Conservation (phyloP, 2,888 invertebrate genomes). For the Drosophila mimica region DNA sequence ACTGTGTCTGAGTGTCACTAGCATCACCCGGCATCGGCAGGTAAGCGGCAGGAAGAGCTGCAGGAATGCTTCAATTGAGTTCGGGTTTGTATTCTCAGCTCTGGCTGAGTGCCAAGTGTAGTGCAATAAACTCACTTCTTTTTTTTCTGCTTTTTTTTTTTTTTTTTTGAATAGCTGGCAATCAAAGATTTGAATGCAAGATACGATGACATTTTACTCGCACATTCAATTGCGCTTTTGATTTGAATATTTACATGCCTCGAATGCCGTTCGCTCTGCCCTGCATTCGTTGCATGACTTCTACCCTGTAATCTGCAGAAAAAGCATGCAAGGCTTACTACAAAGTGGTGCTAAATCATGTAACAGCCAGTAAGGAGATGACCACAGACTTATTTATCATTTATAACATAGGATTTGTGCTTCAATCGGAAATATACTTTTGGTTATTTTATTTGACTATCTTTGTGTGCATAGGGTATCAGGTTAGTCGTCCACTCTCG, state of each 20-base stretch:
- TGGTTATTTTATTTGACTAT: background rate
- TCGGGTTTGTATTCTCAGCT: conserved; percentile 12
- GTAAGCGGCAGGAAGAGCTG: background rate
- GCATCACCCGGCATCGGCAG: conserved; percentile 3
- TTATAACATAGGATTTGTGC: background rate
- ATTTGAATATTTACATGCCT: conserved; percentile 80
- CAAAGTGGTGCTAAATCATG: background rate
- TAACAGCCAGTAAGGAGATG: background rate
- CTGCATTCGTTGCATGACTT: background rate
- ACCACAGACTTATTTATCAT: background rate
- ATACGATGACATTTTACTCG: conserved; percentile 81
- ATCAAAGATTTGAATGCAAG: conserved; percentile 80
- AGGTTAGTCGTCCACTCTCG: background rate
- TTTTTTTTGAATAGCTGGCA: conserved; percentile 73
- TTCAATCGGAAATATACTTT: background rate
- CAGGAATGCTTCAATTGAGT: conserved; percentile 63
- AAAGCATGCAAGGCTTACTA: background rate
- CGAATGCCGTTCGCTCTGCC: conserved; percentile 22
- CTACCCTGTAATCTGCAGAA: background rate
- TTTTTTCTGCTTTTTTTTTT: conserved; percentile 25
- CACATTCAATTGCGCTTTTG: conserved; percentile 81
- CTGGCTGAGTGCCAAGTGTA: conserved; percentile 79
- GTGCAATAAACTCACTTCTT: conserved; percentile 74
- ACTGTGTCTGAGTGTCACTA: conserved; percentile 74
- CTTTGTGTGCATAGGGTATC: conserved; percentile 1